Percentiles rank a stretch among this genome's conserved stretches.
These are phyloP conservation scores for Saccostrea cuccullata DNA, from an alignment of 1,140 invertebrate genomes.

Conservation along the genomic window DNA sequence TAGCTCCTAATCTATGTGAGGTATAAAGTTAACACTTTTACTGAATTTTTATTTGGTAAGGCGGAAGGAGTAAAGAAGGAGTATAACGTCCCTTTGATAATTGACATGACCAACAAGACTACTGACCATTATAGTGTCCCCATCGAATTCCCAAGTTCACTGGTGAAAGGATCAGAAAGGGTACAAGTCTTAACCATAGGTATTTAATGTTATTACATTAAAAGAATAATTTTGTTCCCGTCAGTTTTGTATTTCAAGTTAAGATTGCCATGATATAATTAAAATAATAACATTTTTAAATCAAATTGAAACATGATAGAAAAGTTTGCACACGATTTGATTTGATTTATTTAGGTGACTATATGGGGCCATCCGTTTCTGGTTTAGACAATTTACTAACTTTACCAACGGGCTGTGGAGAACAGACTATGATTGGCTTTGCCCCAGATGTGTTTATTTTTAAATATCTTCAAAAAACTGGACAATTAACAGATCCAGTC, in stretches of 20 bases:
- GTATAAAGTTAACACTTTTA: no score
- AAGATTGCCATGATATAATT: background rate
- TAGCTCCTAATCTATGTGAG: no score
- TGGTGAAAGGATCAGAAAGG: conserved; percentile 70
- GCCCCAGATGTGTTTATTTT: conserved; percentile 93
- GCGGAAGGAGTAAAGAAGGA: conserved; percentile 81
- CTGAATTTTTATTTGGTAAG: conserved; percentile 71
- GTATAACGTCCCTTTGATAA: conserved; percentile 80
- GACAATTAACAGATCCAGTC: conserved; percentile 83
- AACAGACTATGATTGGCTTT: conserved; percentile 96
- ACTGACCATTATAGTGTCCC: conserved; percentile 77
- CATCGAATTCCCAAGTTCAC: conserved; percentile 65
- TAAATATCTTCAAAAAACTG: conserved; percentile 86
- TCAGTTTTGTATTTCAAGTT: background rate
- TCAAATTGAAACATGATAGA: no score
- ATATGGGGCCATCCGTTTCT: conserved; percentile 75
- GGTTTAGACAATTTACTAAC: conserved; percentile 83
- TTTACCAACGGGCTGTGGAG: conserved; percentile 94
- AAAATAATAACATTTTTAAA: no score
- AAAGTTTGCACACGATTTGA: no score
- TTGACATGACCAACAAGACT: conserved; percentile 84
- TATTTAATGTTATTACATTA: conserved; percentile 45
- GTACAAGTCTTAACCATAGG: conserved; percentile 69
- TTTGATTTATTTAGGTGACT: conserved; percentile 66
- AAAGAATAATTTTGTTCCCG: background rate